Conservation (phyloP, 2,888 invertebrate species). For the Bhutanitis thaidina region DNA sequence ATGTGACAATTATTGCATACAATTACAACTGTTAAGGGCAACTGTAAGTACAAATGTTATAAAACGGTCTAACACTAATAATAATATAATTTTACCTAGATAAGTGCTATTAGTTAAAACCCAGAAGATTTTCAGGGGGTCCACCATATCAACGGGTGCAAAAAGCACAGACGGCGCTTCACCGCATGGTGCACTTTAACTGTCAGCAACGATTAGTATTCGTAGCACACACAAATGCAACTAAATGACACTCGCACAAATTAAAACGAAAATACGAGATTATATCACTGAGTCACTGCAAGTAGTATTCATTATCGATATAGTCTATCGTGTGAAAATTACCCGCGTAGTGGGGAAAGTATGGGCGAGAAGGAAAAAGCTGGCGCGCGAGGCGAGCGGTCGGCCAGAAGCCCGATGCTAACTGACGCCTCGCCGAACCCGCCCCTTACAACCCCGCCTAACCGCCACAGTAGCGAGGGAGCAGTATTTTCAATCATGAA, state of each 20-base stretch:
- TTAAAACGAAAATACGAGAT: constrained; percentile 20
- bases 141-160: constrained; percentile 83
- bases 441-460: constrained; percentile 66
- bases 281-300: constrained; percentile 21
- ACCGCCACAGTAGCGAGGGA: constrained; percentile 52
- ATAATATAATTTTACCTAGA: constrained; percentile 75
- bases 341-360: constrained; percentile 32
- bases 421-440: constrained; percentile 66
- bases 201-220: constrained; percentile 27
- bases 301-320: constrained; percentile 12
- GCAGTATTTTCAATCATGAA: constrained; percentile 47
- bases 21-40: too few species aligned
- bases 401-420: constrained; percentile 56
- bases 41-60: too few species aligned
- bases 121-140: constrained; percentile 91
- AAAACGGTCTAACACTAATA: too few species aligned
- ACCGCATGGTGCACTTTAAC: constrained; percentile 70
- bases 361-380: constrained; percentile 23
- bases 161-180: constrained; percentile 55
- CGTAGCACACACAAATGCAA: constrained; percentile 20
- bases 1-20: too few species aligned
- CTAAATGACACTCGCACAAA: constrained; percentile 22
- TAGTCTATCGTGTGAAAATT: constrained; percentile 35
- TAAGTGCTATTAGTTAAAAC: constrained; percentile 91
- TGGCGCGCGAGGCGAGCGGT: constrained; percentile 52